These are phyloP conservation scores for Vireo griseus DNA, from an alignment of 2,797 vertebrate species.

Conservation along the genomic window DNA sequence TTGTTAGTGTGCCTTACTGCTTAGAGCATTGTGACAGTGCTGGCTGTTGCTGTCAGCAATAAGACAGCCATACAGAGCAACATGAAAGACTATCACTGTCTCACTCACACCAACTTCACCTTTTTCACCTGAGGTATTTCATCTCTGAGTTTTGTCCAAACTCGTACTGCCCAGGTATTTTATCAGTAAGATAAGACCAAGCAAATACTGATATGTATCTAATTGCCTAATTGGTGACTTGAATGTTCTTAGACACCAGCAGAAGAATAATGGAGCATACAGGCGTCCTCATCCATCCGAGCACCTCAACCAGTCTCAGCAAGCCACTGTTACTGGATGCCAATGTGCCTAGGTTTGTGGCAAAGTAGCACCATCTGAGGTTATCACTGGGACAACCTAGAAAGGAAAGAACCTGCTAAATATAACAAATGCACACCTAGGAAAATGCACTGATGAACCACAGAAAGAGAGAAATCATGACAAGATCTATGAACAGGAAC, in stretches of 20 bases:
- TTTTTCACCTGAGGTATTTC: background rate
- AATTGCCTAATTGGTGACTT: background rate
- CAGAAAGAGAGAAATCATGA: background rate
- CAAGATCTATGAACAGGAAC: background rate
- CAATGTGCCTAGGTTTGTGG: background rate
- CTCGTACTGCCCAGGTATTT: background rate
- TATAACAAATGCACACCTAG: background rate
- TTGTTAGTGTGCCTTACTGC: background rate
- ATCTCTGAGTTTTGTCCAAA: background rate
- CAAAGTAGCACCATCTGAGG: background rate
- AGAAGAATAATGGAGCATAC: background rate
- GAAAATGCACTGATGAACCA: background rate
- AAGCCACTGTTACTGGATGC: accelerated
- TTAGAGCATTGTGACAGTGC: background rate
- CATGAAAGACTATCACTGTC: accelerated
- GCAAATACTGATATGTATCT: background rate
- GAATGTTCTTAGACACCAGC: background rate
- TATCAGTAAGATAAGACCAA: background rate
- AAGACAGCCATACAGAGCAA: background rate
- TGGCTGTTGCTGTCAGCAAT: background rate
- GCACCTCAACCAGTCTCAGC: background rate
- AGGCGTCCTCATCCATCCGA: background rate
- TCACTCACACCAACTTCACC: background rate
- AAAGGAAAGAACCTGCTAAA: background rate
- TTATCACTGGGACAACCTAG: background rate